phyloP scores from a whole-genome alignment of 2,113 vertebrate species.

The Zapus hudsonius region DNA sequence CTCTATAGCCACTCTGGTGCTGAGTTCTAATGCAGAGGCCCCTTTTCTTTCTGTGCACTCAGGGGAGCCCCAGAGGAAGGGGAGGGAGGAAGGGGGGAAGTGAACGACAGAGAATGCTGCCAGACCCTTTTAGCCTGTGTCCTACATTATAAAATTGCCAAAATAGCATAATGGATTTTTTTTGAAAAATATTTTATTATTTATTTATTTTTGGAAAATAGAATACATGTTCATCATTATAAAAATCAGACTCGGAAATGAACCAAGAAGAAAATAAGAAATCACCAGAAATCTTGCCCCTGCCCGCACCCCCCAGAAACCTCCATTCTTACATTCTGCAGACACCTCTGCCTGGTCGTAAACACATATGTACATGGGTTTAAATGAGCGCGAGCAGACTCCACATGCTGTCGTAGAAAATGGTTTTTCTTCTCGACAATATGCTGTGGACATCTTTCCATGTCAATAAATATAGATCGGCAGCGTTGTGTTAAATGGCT shows the following conservation, averaged over 20 bases:
- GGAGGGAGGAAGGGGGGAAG: background rate
- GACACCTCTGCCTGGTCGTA: constrained; percentile 43
- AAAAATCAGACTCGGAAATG: constrained; percentile 16
- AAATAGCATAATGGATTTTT: background rate
- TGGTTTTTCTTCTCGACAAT: constrained; percentile 59
- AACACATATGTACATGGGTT: constrained; percentile 57
- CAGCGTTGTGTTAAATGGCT: constrained; percentile 1
- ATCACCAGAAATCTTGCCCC: background rate
- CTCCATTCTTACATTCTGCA: background rate
- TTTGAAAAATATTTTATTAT: background rate
- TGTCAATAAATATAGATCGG: constrained; percentile 60
- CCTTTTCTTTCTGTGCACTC: too few species aligned
- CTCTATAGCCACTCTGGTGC: background rate
- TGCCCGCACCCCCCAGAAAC: background rate
- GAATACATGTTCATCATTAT: background rate
- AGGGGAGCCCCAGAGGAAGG: background rate
- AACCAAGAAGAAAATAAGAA: constrained; percentile 42
- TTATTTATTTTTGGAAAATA: background rate
- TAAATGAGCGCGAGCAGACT: constrained; percentile 38
- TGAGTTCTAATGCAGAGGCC: background rate
- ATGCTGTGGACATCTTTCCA: constrained; percentile 70
- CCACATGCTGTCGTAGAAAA: constrained; percentile 43
- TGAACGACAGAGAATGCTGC: background rate
- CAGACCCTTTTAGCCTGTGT: background rate
- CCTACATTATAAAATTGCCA: background rate